Conservation (phyloP, 2,797 vertebrate species). For the Hyperoplus lanceolatus region DNA sequence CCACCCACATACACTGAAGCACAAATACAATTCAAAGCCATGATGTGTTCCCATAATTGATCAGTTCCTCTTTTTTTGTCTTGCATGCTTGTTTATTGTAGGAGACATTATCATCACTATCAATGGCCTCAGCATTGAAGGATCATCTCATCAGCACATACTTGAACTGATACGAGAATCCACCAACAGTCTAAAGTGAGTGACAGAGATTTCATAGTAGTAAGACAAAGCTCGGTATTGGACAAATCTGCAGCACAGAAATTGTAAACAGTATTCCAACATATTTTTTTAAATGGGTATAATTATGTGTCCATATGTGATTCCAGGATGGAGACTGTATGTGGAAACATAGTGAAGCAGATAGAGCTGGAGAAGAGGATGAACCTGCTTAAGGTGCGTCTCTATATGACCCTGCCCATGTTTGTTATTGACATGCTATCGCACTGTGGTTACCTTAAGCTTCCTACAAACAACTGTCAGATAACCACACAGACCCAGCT, state of each 20-base stretch:
- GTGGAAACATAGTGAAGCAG: conserved; percentile 89
- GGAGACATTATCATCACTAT: conserved; percentile 92
- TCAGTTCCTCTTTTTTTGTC: conserved; percentile 17
- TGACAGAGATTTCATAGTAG: not conserved
- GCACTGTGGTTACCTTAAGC: not conserved
- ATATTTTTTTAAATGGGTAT: not conserved
- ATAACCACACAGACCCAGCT: conserved; percentile 16
- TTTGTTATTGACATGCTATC: conserved; percentile 4
- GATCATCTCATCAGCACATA: conserved; percentile 88
- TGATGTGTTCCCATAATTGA: conserved; percentile 12
- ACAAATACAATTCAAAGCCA: not conserved
- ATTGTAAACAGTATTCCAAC: not conserved
- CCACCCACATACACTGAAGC: conserved; percentile 1
- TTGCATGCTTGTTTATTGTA: conserved; percentile 61
- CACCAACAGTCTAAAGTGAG: conserved; percentile 91
- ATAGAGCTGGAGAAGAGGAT: conserved; percentile 92
- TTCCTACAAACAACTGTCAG: not conserved
- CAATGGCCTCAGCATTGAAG: conserved; percentile 89
- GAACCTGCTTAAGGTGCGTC: conserved; percentile 89
- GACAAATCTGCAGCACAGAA: not conserved
- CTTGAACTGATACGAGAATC: conserved; percentile 91
- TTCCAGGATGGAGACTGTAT: conserved; percentile 91
- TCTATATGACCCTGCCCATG: not conserved
- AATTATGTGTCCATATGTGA: conserved; percentile 28
- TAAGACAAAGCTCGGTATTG: not conserved